Percentiles rank a stretch among this genome's conserved stretches.
These are phyloP conservation scores for Caenorhabditis sp. DNA, from an alignment of 2,888 invertebrate genomes.

Conservation along the genomic window DNA sequence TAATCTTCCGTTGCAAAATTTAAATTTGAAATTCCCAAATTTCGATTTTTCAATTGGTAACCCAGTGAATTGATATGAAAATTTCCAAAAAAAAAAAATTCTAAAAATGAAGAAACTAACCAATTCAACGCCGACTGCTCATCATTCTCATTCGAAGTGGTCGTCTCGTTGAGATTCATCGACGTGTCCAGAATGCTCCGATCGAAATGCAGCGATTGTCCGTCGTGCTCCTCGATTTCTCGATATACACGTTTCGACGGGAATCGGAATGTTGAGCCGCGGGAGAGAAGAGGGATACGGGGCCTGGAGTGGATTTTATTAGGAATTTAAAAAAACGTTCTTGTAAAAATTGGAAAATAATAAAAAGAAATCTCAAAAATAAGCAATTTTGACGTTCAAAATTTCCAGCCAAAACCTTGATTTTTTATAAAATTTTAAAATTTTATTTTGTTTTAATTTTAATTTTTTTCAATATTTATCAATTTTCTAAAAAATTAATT, in stretches of 20 bases:
- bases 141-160: constrained; percentile 5
- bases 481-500: too few species aligned
- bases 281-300: constrained; percentile 75
- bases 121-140: constrained; percentile 31
- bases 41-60: too few species aligned
- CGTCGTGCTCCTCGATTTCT: constrained; percentile 73
- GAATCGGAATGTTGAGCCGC: constrained; percentile 81
- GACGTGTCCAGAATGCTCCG: constrained; percentile 12
- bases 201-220: constrained; percentile 25
- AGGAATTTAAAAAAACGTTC: background rate
- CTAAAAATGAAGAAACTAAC: constrained; percentile 19
- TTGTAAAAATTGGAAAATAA: constrained; percentile 1
- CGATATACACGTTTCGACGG: constrained; percentile 76
- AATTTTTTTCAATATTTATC: too few species aligned
- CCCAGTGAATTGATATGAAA: too few species aligned
- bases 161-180: constrained; percentile 13
- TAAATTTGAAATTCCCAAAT: too few species aligned
- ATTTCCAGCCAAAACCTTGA: too few species aligned
- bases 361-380: background rate
- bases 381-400: background rate
- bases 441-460: background rate
- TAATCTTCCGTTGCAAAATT: background rate
- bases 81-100: too few species aligned
- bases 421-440: background rate
- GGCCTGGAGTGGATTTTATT: constrained; percentile 67